Evolutionary conservation across 2,888 invertebrate genomes (phyloP), one percentile per base, ranked within the genome.

Genomic region (Hydroisotoma schaefferi): DNA sequence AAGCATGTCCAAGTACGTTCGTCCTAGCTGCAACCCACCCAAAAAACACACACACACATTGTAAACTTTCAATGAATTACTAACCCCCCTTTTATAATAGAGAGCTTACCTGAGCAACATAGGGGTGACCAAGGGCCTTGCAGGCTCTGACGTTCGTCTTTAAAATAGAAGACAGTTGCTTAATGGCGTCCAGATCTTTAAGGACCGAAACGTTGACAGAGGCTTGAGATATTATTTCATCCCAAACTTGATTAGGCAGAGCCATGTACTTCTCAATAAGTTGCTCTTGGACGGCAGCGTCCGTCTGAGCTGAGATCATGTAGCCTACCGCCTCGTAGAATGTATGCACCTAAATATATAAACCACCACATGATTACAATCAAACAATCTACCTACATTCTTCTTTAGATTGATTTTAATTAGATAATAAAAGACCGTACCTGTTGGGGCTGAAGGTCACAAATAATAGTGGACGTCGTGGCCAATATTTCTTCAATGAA

Each of bases 141-240:
- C 98, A 99, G n/a, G 99, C 98, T 69, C 97, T 84, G 20, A 97
- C 95, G 80, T 99, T 99, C 1, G 99, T 99, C 81, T 99, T 99
- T 59, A 99, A 82, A 78, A 99, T 98, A 80, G 94, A 97, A 57
- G 90, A 91, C 66, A 99, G 83, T 79, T 98, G 98, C 80, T 94
- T 94, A 0, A 99, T 94, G 73, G 94, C 91, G 76, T 97, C 94
- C 73, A 89, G 88, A 78, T 97, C 94, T 78, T 95, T 95, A 56
- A 98, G 81, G 65, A 94, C 88, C 75, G 97, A 94, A 8, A 97
- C 95, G 81, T 97, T 94, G 82, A 83, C 91, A 44, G 94, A 90
- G 58, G 98, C 98, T 77, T 94, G 90, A 73, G 89, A 90, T 74
- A 99, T 97, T 58, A 98, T 93, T 74, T 95, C 95, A 79, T 97